A percentile compares a stretch with the other conserved stretches of the same genome.
Conservation (phyloP, 2,113 vertebrate genomes). For the Empidonax traillii region DNA sequence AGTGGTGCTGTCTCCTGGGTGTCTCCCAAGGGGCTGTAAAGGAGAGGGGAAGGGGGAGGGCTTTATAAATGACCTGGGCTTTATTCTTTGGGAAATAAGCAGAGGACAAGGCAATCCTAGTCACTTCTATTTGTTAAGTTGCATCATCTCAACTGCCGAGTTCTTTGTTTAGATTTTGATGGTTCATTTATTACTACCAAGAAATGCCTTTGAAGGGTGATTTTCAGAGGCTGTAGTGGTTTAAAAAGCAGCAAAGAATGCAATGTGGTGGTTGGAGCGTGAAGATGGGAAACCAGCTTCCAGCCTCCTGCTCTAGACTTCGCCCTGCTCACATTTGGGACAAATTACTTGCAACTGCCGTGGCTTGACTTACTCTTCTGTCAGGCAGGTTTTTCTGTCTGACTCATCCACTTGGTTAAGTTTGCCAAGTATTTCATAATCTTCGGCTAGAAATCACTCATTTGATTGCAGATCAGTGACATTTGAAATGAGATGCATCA, state of each 20-base stretch:
- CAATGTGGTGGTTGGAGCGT: not conserved
- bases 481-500: not conserved
- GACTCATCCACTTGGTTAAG: not conserved
- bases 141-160: not conserved
- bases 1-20: constrained; percentile 39
- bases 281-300: constrained; percentile 2
- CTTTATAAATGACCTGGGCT: constrained; percentile 40
- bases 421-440: not conserved
- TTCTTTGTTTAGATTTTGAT: constrained; percentile 53
- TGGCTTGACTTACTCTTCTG: constrained; percentile 13
- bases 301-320: not conserved
- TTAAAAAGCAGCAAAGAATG: not conserved
- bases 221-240: not conserved
- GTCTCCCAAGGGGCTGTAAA: constrained; percentile 19
- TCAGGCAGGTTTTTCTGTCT: constrained; percentile 26
- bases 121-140: constrained; percentile 32
- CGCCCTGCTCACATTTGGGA: constrained; percentile 35
- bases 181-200: constrained; percentile 53
- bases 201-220: constrained; percentile 39
- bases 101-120: not conserved
- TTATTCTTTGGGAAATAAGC: constrained; percentile 43
- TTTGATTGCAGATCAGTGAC: not conserved
- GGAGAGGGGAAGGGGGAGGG: not conserved
- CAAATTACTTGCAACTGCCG: constrained; percentile 46
- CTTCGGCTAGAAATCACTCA: not conserved